phyloP scores from a whole-genome alignment of 2,888 invertebrate species.

The Leptinotarsa rubiginosa region DNA sequence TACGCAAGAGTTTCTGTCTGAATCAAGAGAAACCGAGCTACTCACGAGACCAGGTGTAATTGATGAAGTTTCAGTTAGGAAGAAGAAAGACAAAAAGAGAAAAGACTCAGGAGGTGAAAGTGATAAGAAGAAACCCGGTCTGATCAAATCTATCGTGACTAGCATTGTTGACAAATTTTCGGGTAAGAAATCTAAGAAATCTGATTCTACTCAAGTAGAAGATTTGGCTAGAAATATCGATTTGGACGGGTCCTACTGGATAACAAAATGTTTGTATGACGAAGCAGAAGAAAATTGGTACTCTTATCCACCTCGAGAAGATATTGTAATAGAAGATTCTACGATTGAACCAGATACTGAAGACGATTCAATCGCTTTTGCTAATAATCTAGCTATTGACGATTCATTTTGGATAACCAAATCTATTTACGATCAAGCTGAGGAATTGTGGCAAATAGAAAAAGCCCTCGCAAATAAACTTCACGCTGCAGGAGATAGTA shows the following conservation, averaged over 20 bases:
- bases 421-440: constrained; percentile 75
- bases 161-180: constrained; percentile 57
- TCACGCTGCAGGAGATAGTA: constrained; percentile 45
- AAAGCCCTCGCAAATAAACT: constrained; percentile 42
- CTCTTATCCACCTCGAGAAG: constrained; percentile 37
- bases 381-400: constrained; percentile 63
- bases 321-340: background rate
- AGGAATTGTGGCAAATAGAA: constrained; percentile 68
- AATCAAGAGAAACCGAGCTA: constrained; percentile 14
- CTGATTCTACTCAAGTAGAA: constrained; percentile 44
- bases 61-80: constrained; percentile 15
- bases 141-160: constrained; percentile 56
- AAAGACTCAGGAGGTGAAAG: constrained; percentile 43
- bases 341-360: background rate
- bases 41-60: constrained; percentile 2
- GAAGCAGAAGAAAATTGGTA: constrained; percentile 74
- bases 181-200: constrained; percentile 53
- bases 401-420: constrained; percentile 74
- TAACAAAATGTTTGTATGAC: constrained; percentile 72
- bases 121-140: constrained; percentile 50
- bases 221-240: constrained; percentile 43
- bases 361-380: background rate
- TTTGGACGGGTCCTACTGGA: constrained; percentile 71
- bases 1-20: constrained; percentile 4
- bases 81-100: constrained; percentile 45